phyloP scores from a whole-genome alignment of 2,797 vertebrate species.

The Acipenser transmontanus region DNA sequence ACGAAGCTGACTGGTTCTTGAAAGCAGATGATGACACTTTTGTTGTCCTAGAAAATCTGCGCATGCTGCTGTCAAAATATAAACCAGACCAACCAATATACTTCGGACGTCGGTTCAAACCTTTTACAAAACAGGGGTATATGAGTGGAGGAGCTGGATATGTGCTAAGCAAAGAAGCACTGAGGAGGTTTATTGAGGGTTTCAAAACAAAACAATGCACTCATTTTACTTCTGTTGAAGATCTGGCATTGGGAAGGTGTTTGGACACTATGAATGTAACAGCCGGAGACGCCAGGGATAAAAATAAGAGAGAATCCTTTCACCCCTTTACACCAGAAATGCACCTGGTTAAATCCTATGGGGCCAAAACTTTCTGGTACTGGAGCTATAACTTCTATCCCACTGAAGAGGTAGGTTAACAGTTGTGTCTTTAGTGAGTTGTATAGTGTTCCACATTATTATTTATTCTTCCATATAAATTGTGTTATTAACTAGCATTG shows the following conservation, averaged over 20 bases:
- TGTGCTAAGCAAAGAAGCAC: conserved; percentile 80
- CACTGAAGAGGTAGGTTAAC: conserved; percentile 61
- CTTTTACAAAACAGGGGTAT: conserved; percentile 77
- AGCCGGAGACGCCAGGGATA: conserved; percentile 73
- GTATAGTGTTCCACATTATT: background rate
- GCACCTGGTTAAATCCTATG: conserved; percentile 55
- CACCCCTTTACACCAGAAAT: conserved; percentile 71
- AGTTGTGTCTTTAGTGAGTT: background rate
- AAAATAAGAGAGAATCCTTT: conserved; percentile 72
- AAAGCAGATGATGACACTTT: conserved; percentile 87
- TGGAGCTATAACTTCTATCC: conserved; percentile 74
- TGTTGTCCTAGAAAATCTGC: conserved; percentile 76
- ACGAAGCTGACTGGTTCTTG: conserved; percentile 84
- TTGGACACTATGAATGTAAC: conserved; percentile 76
- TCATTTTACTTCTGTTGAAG: conserved; percentile 72
- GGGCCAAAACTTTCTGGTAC: conserved; percentile 60
- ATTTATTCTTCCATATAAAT: no score
- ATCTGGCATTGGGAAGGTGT: conserved; percentile 78
- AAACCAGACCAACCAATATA: conserved; percentile 69
- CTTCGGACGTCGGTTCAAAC: conserved; percentile 73
- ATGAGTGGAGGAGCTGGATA: conserved; percentile 91
- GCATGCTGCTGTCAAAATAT: conserved; percentile 63
- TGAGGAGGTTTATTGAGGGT: conserved; percentile 71
- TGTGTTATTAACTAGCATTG: no score
- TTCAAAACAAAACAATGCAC: conserved; percentile 67